These are phyloP conservation scores for Gerosis bhagava DNA, from an alignment of 2,888 invertebrate species.

Conservation along the genomic window DNA sequence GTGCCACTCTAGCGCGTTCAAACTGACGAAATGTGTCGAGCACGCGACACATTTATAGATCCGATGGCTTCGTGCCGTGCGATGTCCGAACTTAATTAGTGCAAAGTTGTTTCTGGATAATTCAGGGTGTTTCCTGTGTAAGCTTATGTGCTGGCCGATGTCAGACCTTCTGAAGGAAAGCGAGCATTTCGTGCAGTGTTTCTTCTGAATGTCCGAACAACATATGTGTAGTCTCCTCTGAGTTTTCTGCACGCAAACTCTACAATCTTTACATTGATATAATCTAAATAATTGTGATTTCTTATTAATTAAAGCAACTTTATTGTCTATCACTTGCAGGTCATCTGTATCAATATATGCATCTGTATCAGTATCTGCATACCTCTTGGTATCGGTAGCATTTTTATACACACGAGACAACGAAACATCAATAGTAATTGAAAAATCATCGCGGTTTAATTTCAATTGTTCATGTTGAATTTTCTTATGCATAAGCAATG, in stretches of 20 bases:
- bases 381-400: no score
- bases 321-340: no score
- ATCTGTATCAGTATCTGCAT: no score
- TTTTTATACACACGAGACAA: no score
- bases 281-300: no score
- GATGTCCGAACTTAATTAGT: conserved; percentile 3
- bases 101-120: conserved; percentile 15
- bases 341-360: no score
- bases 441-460: not conserved
- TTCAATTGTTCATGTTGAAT: no score
- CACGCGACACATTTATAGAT: conserved; percentile 10
- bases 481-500: no score
- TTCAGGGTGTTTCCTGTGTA: not conserved
- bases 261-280: conserved; percentile 22
- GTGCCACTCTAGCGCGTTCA: conserved; percentile 10
- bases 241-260: conserved; percentile 6
- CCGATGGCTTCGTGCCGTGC: not conserved
- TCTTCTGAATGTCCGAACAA: conserved; percentile 20
- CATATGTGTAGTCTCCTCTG: conserved; percentile 8
- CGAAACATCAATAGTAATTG: no score
- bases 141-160: not conserved
- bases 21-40: conserved; percentile 12
- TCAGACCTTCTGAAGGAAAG: conserved; percentile 5
- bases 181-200: conserved; percentile 6
- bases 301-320: no score